phyloP scores from a whole-genome alignment of 2,113 vertebrate genomes.

The Hippocampus abdominalis region DNA sequence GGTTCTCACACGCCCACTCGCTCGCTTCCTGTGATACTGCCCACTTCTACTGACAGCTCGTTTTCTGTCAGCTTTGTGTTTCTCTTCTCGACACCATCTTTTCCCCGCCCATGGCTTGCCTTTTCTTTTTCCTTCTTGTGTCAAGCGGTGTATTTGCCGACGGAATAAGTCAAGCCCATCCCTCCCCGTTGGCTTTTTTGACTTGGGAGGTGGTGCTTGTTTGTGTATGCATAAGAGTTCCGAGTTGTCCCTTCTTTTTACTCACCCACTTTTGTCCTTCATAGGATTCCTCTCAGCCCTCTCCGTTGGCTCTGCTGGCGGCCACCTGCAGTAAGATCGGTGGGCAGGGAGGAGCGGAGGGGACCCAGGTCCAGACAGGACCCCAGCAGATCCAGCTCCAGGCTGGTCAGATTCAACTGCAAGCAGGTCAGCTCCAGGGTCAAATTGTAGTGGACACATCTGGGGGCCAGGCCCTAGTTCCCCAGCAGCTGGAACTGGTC shows the following conservation, averaged over 20 bases:
- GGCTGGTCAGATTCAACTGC: slow-evolving; percentile 91
- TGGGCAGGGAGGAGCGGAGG: slow-evolving; percentile 75
- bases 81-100: slow-evolving; percentile 39
- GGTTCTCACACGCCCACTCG: slow-evolving; percentile 76
- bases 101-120: slow-evolving; percentile 23
- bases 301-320: slow-evolving; percentile 94
- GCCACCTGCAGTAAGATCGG: slow-evolving; percentile 99
- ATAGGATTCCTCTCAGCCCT: slow-evolving; percentile 96
- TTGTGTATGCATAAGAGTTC: slow-evolving; percentile 8
- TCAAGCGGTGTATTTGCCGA: slow-evolving; percentile 12
- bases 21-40: slow-evolving; percentile 76
- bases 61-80: slow-evolving; percentile 50
- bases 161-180: slow-evolving; percentile 5
- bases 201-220: slow-evolving; percentile 21
- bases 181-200: slow-evolving; percentile 8
- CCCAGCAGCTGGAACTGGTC: slow-evolving; percentile 93
- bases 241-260: slow-evolving; percentile 3
- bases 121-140: slow-evolving; percentile 18
- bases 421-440: slow-evolving; percentile 88
- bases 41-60: slow-evolving; percentile 73
- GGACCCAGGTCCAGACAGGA: slow-evolving; percentile 83
- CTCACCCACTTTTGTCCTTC: slow-evolving; percentile 14
- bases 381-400: slow-evolving; percentile 90
- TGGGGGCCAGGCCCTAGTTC: slow-evolving; percentile 86
- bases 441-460: slow-evolving; percentile 71